A percentile compares a stretch with the other conserved stretches of the same genome.
These are phyloP conservation scores for Himalopsyche phryganea DNA, from an alignment of 1,140 invertebrate species.

Conservation along the genomic window DNA sequence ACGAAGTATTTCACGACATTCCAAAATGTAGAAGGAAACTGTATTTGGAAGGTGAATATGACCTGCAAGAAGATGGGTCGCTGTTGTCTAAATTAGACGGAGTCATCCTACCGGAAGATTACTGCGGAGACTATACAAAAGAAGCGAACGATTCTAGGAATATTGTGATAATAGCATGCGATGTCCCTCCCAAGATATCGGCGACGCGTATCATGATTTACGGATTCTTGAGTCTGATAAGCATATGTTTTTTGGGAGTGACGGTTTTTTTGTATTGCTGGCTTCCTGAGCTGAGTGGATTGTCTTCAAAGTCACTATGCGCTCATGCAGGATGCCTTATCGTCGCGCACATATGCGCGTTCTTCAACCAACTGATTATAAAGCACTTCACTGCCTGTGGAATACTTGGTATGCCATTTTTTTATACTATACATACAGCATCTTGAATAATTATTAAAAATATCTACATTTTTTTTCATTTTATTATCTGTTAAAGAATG, in stretches of 20 bases:
- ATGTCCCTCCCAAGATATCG: not conserved
- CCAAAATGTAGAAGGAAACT: not conserved
- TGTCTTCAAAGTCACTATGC: slow-evolving; percentile 6
- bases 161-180: slow-evolving; percentile 8
- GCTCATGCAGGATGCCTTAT: slow-evolving; percentile 13
- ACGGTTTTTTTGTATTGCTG: slow-evolving; percentile 10
- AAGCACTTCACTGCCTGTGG: not conserved
- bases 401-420: too few species aligned
- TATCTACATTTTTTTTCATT: too few species aligned
- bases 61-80: slow-evolving; percentile 7
- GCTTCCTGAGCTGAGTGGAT: slow-evolving; percentile 20
- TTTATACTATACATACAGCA: too few species aligned
- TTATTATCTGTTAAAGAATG: too few species aligned
- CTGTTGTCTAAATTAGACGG: slow-evolving; percentile 11
- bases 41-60: slow-evolving; percentile 10
- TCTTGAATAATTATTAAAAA: too few species aligned
- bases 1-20: slow-evolving; percentile 3
- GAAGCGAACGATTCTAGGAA: not conserved
- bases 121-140: slow-evolving; percentile 14
- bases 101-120: slow-evolving; percentile 7
- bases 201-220: not conserved
- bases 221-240: not conserved
- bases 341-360: slow-evolving; percentile 10
- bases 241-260: slow-evolving; percentile 1
- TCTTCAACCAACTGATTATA: not conserved